Evolutionary conservation across 2,113 vertebrate genomes (phyloP), one percentile per base, ranked within the genome.

Genomic region (Psilopsiagon aurifrons): DNA sequence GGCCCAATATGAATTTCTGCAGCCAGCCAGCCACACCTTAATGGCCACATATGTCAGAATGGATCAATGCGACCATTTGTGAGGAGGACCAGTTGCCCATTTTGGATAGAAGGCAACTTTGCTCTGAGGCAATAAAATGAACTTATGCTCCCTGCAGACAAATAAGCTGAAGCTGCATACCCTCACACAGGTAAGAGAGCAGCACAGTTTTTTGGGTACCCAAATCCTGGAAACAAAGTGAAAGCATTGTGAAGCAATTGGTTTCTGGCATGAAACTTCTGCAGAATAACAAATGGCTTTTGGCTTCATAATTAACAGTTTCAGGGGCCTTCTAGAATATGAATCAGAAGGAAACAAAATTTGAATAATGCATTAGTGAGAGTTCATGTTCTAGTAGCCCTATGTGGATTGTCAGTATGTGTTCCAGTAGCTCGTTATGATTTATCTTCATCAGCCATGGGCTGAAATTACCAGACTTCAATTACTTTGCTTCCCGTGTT

Each of bases 391-490:
- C 90, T 92, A 92, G 77, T 44, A 97, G 91, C 78, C 95, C 94
- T 97, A 83, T 97, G 97, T 94, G 91, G 87, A 98, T 92, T 97
- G 97, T 96, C 97, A 98, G 70, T 93, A 86, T 96, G 83, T 86
- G 95, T 97, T 97, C 94, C 88, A 94, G 96, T 51, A 96, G 94
- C 95, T 98, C 22, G 17, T 97, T 97, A 97, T 95, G 97, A 98
- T 98, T 98, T 98, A 98, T 98, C 98, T 98, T 98, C 94, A 98
- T 98, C 97, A 98, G 95, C 97, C 97, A 98, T 92, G 64, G 97
- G 97, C 97, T 97, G 95, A 97, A 98, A 98, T 98, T 98, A 98
- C 96, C 80, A 96, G 95, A 97, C 92, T 98, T 92, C 97, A 98
- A 98, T 98, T 98, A 98, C 97, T 98, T 95, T 97, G 93, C 90